These are phyloP conservation scores for Polydrusus cervinus DNA, from an alignment of 2,888 invertebrate species.

Conservation along the genomic window DNA sequence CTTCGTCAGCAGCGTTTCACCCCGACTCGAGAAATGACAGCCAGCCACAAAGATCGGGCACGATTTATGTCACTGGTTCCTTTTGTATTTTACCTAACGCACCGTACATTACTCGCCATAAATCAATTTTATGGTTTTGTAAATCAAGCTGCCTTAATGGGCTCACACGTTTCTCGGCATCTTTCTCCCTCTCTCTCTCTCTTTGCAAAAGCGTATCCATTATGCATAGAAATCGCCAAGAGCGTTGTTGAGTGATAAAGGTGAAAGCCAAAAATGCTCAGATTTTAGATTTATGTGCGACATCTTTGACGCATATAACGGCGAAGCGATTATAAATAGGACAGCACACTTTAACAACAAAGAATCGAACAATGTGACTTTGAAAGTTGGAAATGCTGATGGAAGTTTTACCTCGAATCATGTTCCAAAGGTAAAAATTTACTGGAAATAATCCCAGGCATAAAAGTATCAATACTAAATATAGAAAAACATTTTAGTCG, in stretches of 20 bases:
- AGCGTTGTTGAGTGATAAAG: conserved; percentile 53
- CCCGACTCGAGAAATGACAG: conserved; percentile 64
- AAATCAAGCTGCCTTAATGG: conserved; percentile 71
- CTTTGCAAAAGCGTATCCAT: conserved; percentile 55
- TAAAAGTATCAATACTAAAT: too few relatives aligned
- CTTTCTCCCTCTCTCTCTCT: conserved; percentile 36
- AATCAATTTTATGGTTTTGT: conserved; percentile 73
- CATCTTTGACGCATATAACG: conserved; percentile 45
- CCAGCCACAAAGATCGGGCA: conserved; percentile 69
- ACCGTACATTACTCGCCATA: conserved; percentile 71
- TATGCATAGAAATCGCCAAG: conserved; percentile 58
- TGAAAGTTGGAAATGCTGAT: too few relatives aligned
- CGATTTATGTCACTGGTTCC: conserved; percentile 71
- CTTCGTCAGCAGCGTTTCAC: conserved; percentile 58
- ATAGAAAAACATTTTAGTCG: too few relatives aligned
- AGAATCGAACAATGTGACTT: not conserved
- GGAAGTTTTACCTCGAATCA: too few relatives aligned
- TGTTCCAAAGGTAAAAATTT: too few relatives aligned
- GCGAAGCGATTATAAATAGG: conserved; percentile 11
- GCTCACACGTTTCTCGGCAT: conserved; percentile 63
- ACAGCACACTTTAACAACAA: conserved; percentile 1
- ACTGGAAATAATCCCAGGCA: too few relatives aligned
- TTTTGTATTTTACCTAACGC: conserved; percentile 72
- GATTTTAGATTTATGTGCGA: conserved; percentile 47
- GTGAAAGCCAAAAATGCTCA: conserved; percentile 51